Evolutionary conservation across 2,113 vertebrate species (phyloP).

Genomic region (Rhipidura dahli): DNA sequence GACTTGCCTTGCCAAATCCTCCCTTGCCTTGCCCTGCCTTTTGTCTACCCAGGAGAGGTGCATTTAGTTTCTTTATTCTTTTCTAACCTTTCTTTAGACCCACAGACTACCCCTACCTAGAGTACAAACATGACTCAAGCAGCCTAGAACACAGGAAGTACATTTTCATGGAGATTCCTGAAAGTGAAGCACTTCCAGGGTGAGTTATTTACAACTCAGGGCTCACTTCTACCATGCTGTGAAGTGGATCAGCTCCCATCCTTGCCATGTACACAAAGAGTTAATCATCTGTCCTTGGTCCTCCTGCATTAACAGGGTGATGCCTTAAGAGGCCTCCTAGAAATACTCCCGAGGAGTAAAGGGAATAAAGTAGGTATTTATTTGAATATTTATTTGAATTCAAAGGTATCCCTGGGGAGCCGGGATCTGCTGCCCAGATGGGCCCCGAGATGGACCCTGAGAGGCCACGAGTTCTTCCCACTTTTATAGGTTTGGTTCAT

Average conservation of each 20-base stretch:
- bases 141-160: background rate
- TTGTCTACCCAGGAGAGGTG: background rate
- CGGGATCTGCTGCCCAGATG: too few relatives aligned
- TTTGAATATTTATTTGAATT: too few relatives aligned
- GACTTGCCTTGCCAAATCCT: background rate
- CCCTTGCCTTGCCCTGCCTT: too few relatives aligned
- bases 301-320: background rate
- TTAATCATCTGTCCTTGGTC: background rate
- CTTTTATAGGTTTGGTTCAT: too few relatives aligned
- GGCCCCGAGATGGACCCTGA: too few relatives aligned
- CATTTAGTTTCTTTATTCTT: background rate
- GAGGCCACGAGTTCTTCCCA: too few relatives aligned
- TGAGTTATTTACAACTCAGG: background rate
- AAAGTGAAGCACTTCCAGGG: background rate
- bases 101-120: background rate
- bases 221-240: background rate
- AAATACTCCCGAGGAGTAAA: too few relatives aligned
- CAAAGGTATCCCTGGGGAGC: too few relatives aligned
- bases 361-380: too few relatives aligned
- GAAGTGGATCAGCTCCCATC: background rate
- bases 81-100: background rate
- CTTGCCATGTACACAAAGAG: background rate
- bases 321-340: too few relatives aligned
- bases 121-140: background rate
- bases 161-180: background rate